These are phyloP conservation scores for Sisor rabdophorus DNA, from an alignment of 2,113 vertebrate genomes.

Conservation along the genomic window DNA sequence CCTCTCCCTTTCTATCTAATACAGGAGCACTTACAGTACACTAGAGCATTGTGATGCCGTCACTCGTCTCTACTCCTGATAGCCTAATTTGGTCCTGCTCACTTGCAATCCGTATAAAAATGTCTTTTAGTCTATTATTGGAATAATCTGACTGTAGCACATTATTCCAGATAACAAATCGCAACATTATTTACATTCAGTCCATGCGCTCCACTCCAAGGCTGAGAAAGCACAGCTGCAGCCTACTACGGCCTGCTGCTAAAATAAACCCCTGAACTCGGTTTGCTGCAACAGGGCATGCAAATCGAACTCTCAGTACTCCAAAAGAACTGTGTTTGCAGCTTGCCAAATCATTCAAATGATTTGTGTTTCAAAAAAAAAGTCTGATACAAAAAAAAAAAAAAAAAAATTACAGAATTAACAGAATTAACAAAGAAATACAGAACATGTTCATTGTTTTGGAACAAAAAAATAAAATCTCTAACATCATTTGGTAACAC, in stretches of 20 bases:
- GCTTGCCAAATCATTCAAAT: not conserved
- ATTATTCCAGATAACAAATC: not conserved
- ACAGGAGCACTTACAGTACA: too few species aligned
- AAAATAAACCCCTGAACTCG: slow-evolving; percentile 37
- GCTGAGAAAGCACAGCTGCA: slow-evolving; percentile 3
- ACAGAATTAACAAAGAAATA: not conserved
- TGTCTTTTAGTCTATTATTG: not conserved
- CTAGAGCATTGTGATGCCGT: not conserved
- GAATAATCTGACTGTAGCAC: not conserved
- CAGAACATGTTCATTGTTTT: too few species aligned
- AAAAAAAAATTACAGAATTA: not conserved
- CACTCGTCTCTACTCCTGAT: not conserved
- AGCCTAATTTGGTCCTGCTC: not conserved
- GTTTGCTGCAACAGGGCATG: not conserved
- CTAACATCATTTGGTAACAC: not conserved
- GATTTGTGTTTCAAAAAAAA: not conserved
- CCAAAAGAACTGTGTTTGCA: not conserved
- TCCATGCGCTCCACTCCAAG: not conserved
- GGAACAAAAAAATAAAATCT: not conserved
- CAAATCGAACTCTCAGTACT: not conserved
- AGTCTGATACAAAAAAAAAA: not conserved
- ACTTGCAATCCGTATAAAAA: not conserved
- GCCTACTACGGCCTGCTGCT: not conserved
- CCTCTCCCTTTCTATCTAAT: too few species aligned
- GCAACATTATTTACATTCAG: slow-evolving; percentile 14